Percentiles rank a stretch among this genome's conserved stretches.
phyloP scores from a whole-genome alignment of 2,113 vertebrate species.

The Potamarius usumacintae region DNA sequence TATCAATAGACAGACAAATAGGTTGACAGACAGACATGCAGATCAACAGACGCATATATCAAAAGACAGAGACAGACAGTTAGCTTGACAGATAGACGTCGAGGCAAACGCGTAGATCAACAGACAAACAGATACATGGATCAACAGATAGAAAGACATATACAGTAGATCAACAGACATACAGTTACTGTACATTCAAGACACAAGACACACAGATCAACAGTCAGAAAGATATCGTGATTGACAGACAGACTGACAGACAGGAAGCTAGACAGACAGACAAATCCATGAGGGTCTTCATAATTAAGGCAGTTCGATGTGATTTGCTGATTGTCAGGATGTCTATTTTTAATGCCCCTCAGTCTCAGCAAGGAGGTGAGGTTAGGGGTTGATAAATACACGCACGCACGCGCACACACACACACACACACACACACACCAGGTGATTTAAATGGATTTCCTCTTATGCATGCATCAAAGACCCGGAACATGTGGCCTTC shows the following conservation, averaged over 20 bases:
- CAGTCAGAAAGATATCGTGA: background rate
- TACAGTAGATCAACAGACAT: background rate
- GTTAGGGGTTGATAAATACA: background rate
- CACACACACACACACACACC: background rate
- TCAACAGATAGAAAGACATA: background rate
- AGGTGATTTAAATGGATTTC: conserved; percentile 6
- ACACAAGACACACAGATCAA: background rate
- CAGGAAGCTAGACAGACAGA: background rate
- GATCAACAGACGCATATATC: background rate
- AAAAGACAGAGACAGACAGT: too few relatives aligned
- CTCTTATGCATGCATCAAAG: background rate
- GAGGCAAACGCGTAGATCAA: too few relatives aligned
- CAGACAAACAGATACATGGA: background rate
- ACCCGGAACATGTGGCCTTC: background rate
- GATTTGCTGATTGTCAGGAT: background rate
- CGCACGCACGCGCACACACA: background rate
- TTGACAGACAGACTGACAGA: too few relatives aligned
- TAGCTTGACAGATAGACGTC: too few relatives aligned
- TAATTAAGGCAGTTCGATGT: background rate
- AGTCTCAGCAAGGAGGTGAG: background rate
- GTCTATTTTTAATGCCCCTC: background rate
- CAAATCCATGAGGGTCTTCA: background rate
- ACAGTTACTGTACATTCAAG: background rate
- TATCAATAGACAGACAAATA: background rate
- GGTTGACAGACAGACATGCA: background rate